Conservation (phyloP, 2,113 vertebrate genomes). For the Emydura subglobosa region DNA sequence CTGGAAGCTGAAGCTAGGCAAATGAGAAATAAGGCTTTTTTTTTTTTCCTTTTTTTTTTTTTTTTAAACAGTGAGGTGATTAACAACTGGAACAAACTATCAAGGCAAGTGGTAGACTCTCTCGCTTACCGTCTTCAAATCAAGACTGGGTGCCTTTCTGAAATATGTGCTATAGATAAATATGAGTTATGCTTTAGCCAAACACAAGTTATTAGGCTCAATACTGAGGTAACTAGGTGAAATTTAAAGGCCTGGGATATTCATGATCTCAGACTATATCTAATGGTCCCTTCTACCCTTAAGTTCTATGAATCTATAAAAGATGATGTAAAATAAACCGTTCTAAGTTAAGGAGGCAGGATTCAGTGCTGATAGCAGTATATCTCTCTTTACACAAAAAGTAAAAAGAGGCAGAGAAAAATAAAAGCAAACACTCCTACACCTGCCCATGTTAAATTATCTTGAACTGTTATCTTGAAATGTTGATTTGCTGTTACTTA, state of each 20-base stretch:
- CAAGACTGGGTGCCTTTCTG: neutral
- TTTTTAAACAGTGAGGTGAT: neutral
- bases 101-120: neutral
- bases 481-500: constrained; percentile 32
- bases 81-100: neutral
- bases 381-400: neutral
- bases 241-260: neutral
- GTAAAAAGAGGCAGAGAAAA: neutral
- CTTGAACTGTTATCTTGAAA: neutral
- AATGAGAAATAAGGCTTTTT: neutral
- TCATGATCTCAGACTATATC: neutral
- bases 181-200: neutral
- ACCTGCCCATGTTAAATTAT: neutral
- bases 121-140: neutral
- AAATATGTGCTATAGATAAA: neutral
- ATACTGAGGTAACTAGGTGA: neutral
- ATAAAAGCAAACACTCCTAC: neutral
- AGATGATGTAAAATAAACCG: accelerated
- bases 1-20: accelerated
- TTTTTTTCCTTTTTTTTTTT: too few species aligned
- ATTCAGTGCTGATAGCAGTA: neutral
- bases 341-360: neutral
- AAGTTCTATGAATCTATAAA: neutral
- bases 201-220: neutral
- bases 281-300: neutral